Base-by-base conservation (phyloP, 1,140 invertebrate species). In the Bombus terrestris region DNA sequence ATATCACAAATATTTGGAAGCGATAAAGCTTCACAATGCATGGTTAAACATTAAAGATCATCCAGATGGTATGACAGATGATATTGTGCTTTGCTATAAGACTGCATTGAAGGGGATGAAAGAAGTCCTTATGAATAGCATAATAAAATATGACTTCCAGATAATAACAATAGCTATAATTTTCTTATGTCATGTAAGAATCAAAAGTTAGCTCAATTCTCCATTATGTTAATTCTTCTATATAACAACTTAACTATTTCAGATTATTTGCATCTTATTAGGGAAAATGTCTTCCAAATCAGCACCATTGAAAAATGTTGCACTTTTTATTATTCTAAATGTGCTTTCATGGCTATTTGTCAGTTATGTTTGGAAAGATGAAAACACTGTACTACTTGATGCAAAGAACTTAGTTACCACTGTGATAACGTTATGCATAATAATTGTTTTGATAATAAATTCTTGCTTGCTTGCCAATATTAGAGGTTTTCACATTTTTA, bases 71-170 rank as follows among this genome's bases (percentile, higher is more conserved):
- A 95, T 95, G 15, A 94, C 95, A 0, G 93, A 95, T 78, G 95
- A 95, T 64, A 95, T 96, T 39, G 92, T 95, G 77, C 88, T 93
- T 72, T 95, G 96, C 79, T 97, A 97, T 87, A 92, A 95, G 9
- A 93, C 93, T n/a, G 95, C 96, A 1, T 91, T 96, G 1, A 92
- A 92, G 3, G 95, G 94, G 59, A 96, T 96, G 96, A 94, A 96
- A 78, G 92, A 95, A 39, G 91, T 93, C 64, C 92, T 96, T 12
- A 94, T 94, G 0, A 95, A 93, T 43, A 95, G 93, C n/a, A 94
- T 95, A 39, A 93, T 95, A 28, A 95, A 96, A 59, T 96, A 96
- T 87, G 95, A 97, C 89, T 91, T 96, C 86, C 94, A 94, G 84
- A 89, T 90, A 22, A 92, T 94, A 91, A 89, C 81, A 75, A 82